Conservation (phyloP, 2,797 vertebrate genomes). For the Denticeps clupeoides region DNA sequence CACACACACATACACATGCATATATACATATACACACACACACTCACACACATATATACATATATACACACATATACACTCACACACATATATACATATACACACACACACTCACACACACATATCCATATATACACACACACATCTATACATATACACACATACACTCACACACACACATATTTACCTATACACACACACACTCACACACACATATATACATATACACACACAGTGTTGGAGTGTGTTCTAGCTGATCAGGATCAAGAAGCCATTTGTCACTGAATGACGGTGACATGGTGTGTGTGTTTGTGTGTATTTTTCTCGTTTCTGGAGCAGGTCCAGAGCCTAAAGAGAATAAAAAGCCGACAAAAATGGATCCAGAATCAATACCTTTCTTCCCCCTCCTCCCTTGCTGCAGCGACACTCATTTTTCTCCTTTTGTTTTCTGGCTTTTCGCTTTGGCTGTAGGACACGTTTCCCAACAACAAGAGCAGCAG, state of each 20-base stretch:
- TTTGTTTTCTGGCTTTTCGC: no score
- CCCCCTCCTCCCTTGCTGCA: no score
- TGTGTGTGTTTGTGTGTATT: no score
- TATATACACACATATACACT: conserved; percentile 4
- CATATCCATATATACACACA: conserved; percentile 9
- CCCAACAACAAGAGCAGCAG: no score
- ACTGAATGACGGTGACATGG: no score
- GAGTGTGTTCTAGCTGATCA: conserved; percentile 27
- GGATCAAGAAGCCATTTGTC: no score
- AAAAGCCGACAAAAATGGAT: no score
- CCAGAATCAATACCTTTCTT: no score
- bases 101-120: conserved; percentile 13
- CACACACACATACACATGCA: background rate
- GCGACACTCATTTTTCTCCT: no score
- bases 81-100: conserved; percentile 21
- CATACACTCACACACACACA: conserved; percentile 6
- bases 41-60: background rate
- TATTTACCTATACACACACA: conserved; percentile 4
- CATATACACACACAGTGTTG: conserved; percentile 32
- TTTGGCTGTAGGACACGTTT: no score
- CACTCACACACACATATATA: conserved; percentile 17
- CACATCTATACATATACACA: conserved; percentile 25
- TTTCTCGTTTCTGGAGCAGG: no score
- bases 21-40: background rate
- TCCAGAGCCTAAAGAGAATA: no score